Evolutionary conservation across 1,140 invertebrate species (phyloP).

Genomic region (Aphelinus atriplicis): DNA sequence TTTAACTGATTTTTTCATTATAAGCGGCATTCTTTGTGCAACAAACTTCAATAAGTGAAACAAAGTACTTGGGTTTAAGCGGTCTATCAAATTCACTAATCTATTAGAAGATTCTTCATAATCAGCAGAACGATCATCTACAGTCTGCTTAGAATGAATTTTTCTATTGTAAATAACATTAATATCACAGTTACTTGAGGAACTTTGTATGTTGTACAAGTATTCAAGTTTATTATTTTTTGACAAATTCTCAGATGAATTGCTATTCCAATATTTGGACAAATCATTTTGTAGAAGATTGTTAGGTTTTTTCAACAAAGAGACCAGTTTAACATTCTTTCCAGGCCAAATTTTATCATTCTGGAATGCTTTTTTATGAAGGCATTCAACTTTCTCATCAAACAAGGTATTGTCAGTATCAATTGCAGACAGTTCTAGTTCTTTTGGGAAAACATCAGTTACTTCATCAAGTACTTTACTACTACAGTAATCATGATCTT

Average conservation of each 20-base stretch:
- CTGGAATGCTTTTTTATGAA: conserved; percentile 1
- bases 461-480: too few relatives aligned
- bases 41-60: conserved; percentile 55
- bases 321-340: too few relatives aligned
- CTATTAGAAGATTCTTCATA: conserved; percentile 1
- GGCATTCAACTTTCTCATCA: too few relatives aligned
- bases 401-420: too few relatives aligned
- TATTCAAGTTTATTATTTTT: not conserved
- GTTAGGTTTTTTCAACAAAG: too few relatives aligned
- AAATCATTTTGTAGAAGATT: too few relatives aligned
- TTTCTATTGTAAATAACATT: not conserved
- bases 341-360: too few relatives aligned
- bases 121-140: not conserved
- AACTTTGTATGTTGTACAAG: not conserved
- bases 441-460: too few relatives aligned
- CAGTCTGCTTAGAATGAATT: not conserved
- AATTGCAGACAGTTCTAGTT: too few relatives aligned
- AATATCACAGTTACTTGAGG: not conserved
- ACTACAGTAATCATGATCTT: too few relatives aligned
- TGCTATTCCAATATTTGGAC: too few relatives aligned
- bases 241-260: not conserved
- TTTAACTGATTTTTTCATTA: conserved; percentile 55
- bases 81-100: conserved; percentile 36
- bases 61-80: conserved; percentile 32
- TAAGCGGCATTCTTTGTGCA: conserved; percentile 54